Evolutionary conservation across 1,140 invertebrate species (phyloP).

Genomic region (Caenorhabditis briggsae): DNA sequence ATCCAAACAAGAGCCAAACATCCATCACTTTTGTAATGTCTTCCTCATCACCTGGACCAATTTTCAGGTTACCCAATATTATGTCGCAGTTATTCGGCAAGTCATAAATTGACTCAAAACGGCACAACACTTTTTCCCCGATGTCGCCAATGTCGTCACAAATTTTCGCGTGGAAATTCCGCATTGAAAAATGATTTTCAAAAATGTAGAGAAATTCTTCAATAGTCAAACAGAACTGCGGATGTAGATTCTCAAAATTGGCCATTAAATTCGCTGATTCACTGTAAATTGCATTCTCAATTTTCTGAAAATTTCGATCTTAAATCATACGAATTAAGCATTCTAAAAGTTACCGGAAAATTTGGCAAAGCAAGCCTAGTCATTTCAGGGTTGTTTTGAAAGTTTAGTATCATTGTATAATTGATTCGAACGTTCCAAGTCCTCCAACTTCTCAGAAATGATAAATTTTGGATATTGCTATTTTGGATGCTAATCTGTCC

Average conservation of each 20-base stretch:
- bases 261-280: neutral
- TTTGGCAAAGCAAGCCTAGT: neutral
- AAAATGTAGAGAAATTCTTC: neutral
- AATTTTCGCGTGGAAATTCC: neutral
- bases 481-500: neutral
- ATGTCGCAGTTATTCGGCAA: neutral
- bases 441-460: neutral
- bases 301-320: neutral
- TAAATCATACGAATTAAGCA: no score
- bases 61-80: neutral
- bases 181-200: neutral
- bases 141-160: neutral
- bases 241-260: neutral
- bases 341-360: no score
- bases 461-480: neutral
- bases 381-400: neutral
- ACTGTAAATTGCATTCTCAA: neutral
- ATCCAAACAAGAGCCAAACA: neutral
- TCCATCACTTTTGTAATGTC: neutral
- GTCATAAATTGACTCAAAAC: neutral
- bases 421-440: neutral
- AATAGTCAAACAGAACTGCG: neutral
- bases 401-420: neutral
- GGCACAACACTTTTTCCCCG: neutral
- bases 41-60: constrained; percentile 1